These are phyloP conservation scores for Callosobruchus maculatus DNA, from an alignment of 2,888 invertebrate species.

Conservation along the genomic window DNA sequence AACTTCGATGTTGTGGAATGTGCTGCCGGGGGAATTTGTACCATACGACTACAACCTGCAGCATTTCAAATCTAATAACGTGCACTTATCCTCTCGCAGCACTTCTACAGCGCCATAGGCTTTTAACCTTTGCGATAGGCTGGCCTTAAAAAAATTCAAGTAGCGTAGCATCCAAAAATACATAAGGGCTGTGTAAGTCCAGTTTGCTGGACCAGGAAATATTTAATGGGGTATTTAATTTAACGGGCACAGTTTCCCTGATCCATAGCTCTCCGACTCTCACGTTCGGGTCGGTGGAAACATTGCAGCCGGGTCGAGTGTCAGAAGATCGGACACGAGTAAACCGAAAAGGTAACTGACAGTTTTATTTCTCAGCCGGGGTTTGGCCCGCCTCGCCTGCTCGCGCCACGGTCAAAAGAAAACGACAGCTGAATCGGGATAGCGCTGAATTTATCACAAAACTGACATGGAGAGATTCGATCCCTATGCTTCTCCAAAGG, in stretches of 20 bases:
- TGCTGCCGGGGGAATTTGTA: too few relatives aligned
- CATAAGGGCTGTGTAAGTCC: too few relatives aligned
- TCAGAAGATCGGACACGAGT: background rate
- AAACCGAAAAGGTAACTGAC: background rate
- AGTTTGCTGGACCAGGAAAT: too few relatives aligned
- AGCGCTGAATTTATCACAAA: background rate
- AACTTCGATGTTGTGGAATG: too few relatives aligned
- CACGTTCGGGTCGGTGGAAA: background rate
- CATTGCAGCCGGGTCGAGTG: background rate
- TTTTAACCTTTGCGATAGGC: too few relatives aligned
- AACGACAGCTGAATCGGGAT: background rate
- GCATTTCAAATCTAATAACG: too few relatives aligned
- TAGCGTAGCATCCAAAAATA: too few relatives aligned
- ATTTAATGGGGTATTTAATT: too few relatives aligned
- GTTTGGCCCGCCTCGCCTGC: background rate
- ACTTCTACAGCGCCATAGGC: too few relatives aligned
- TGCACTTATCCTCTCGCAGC: too few relatives aligned
- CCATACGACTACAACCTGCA: too few relatives aligned
- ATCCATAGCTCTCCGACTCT: background rate
- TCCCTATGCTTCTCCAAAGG: background rate
- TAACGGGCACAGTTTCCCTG: background rate
- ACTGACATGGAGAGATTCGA: background rate
- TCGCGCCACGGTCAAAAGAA: background rate
- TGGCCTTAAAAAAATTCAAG: too few relatives aligned
- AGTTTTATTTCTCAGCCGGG: background rate